These are phyloP conservation scores for Syrmaticus mikado DNA, from an alignment of 2,113 vertebrate species.

Conservation along the genomic window DNA sequence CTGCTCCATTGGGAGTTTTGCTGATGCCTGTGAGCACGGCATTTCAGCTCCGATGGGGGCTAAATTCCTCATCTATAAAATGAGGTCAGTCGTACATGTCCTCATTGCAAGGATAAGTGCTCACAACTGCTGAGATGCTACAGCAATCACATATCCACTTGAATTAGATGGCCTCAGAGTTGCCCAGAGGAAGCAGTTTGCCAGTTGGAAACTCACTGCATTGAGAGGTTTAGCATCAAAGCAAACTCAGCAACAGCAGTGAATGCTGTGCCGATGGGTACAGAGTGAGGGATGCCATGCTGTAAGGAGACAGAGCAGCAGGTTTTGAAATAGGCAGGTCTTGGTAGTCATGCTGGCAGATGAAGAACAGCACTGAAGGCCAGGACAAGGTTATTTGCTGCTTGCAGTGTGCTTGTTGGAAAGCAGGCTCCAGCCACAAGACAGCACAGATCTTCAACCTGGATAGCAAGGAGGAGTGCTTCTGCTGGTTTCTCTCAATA, in stretches of 20 bases:
- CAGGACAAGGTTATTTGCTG: neutral
- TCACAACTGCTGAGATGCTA: neutral
- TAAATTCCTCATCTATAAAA: neutral
- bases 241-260: neutral
- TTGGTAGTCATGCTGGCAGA: neutral
- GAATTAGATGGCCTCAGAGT: neutral
- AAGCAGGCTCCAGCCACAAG: neutral
- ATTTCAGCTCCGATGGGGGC: neutral
- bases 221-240: neutral
- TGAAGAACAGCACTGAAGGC: neutral
- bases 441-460: neutral
- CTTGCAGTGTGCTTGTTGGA: neutral
- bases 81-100: neutral
- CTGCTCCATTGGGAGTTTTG: neutral
- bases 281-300: neutral
- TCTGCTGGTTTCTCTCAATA: neutral
- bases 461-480: rapidly evolving
- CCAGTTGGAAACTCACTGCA: neutral
- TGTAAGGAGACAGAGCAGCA: neutral
- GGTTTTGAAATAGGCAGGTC: neutral
- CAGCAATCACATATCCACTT: neutral
- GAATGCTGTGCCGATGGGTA: neutral
- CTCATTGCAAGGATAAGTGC: neutral
- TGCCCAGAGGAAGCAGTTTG: neutral
- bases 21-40: neutral